Conservation (phyloP, 2,888 invertebrate species). For the Geotrupes spiniger region DNA sequence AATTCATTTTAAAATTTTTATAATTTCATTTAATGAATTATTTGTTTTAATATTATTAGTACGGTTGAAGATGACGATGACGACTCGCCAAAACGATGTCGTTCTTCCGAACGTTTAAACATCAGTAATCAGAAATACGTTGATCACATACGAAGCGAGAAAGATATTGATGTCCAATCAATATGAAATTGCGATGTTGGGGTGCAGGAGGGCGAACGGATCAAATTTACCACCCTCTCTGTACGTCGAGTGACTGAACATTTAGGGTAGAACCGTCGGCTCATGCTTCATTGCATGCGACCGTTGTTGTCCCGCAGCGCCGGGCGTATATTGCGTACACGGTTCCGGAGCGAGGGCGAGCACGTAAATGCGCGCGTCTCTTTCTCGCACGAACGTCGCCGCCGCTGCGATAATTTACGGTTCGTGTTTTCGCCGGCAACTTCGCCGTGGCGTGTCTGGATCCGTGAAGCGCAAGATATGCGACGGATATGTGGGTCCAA, state of each 20-base stretch:
- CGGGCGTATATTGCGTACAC: conserved; percentile 4
- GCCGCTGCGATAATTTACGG: no score
- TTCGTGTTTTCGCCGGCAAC: background rate
- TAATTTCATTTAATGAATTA: no score
- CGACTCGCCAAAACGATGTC: background rate
- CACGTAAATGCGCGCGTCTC: no score
- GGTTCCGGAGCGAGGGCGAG: background rate
- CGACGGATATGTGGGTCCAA: conserved; percentile 3
- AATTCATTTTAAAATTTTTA: no score
- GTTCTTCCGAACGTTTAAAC: conserved; percentile 14
- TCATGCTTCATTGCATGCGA: conserved; percentile 25
- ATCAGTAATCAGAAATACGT: conserved; percentile 20
- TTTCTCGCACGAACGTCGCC: no score
- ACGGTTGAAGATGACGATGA: no score
- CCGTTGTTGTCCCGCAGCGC: conserved; percentile 25
- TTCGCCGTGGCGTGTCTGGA: conserved; percentile 5
- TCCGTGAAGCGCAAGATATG: background rate
- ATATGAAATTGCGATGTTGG: conserved; percentile 20
- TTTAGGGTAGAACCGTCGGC: conserved; percentile 23
- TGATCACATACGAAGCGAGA: conserved; percentile 19
- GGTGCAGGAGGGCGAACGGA: conserved; percentile 19
- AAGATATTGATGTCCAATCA: conserved; percentile 21
- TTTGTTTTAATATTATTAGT: no score
- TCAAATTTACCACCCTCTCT: conserved; percentile 21
- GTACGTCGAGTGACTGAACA: conserved; percentile 5